Base-by-base conservation (phyloP, 2,888 invertebrate genomes). In the Scotopteryx bipunctaria region DNA sequence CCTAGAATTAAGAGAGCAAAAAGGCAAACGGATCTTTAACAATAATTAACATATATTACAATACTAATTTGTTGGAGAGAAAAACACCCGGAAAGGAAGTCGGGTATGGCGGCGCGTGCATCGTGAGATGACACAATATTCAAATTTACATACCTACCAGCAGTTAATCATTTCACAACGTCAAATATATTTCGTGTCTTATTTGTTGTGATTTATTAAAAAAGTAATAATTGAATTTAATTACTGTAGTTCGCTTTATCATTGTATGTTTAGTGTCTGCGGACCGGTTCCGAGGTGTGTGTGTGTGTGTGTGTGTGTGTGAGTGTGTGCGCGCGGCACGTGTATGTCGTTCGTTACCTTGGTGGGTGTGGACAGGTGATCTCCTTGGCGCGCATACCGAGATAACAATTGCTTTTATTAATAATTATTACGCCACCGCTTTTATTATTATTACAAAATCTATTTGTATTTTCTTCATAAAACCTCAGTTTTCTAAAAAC, bases 1-100 rank as follows among this genome's bases (percentile, higher is more conserved):
- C 83, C 86, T 84, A 83, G 81, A 79, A 83, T 82, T 79, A 82
- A 81, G 72, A 76, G 78, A 77, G 78, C 78, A 78, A 82, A 80
- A 82, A 79, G 74, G 69, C 71, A 68, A 65, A 62, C 71, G 64
- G 76, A 81, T 81, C 78, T 82, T 81, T 80, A 76, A 73, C 79
- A 76, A 75, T 68, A 65, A 83, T 85, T 83, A 78, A 73, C 84
- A 85, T 86, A 81, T 66, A 83, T 86, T 84, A 81, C 76, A 81
- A 81, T 86, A 83, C 72, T 81, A 81, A 81, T 80, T 77, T 71
- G 62, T 66, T 66, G 66, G 55, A 59, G 67, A 67, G 66, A 68
- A 69, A 76, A 71, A 68, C 58, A 77, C 71, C 75, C 76, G 78
- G 78, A 79, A 80, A 78, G 71, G 62, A 61, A 65, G 51, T 35